Base-by-base conservation (phyloP, 2,888 invertebrate genomes). In the Erebia epiphron region DNA sequence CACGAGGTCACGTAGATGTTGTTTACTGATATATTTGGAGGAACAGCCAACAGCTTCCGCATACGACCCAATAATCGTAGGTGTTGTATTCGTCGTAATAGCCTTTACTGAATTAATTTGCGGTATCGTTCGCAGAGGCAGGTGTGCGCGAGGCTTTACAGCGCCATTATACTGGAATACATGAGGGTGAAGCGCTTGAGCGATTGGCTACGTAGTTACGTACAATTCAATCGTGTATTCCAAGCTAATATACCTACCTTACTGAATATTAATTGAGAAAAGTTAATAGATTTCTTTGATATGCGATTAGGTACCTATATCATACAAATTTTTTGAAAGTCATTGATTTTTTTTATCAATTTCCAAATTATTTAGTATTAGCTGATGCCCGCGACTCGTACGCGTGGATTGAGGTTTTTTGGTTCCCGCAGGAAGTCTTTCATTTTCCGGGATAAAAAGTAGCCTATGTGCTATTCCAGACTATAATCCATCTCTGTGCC, bases 81-180 rank as follows among this genome's bases (percentile, higher is more conserved):
- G 82, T 86, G 86, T 86, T 81, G 85, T 79, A 84, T 84, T 83
- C 82, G 79, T 79, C 78, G 85, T 86, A 89, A 87, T 87, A 82
- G 84, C 80, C 81, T 79, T 82, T 82, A 79, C 81, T 88, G 88
- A 90, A 91, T 91, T 91, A 91, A 91, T 91, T 92, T 89, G 83
- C 84, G 83, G 80, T 83, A 84, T 83, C 81, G 81, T 78, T 81
- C 79, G 79, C 77, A 79, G 77, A 75, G 84, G 83, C 90, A 90
- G 91, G 90, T 91, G 91, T 86, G 86, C 80, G 80, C 79, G 79
- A 76, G 82, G 84, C 88, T 89, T 90, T 89, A 89, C 85, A 85
- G 81, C 83, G 80, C 86, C 83, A 89, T 90, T 88, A 89, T 82
- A 80, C 77, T 81, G 79, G 77, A 84, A 82, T 84, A 84, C 83